Conservation (phyloP, 2,888 invertebrate genomes). For the Smittia sp. region DNA sequence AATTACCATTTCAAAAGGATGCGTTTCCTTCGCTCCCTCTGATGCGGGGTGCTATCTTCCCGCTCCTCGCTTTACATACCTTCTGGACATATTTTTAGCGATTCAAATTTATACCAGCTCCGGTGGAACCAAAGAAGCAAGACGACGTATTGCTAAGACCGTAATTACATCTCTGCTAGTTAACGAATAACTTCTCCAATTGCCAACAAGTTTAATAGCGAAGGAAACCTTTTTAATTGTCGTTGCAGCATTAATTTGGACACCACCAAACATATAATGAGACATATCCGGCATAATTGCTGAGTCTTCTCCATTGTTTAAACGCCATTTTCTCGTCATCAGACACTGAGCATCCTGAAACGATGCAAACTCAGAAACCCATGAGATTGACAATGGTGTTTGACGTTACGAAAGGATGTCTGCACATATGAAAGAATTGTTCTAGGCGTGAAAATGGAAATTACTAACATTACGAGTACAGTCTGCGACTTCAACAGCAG, state of each 20-base stretch:
- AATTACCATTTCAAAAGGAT: constrained; percentile 38
- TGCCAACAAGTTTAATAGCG: constrained; percentile 18
- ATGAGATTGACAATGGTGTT: constrained; percentile 7
- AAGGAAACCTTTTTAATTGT: constrained; percentile 39
- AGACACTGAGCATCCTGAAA: too few relatives aligned
- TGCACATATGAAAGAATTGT: background rate
- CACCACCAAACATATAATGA: constrained; percentile 35
- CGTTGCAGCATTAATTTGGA: constrained; percentile 40
- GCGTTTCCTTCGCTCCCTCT: constrained; percentile 20
- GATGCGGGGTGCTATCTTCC: too few relatives aligned
- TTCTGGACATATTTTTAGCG: too few relatives aligned
- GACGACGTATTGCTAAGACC: background rate
- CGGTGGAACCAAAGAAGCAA: too few relatives aligned
- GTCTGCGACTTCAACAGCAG: background rate
- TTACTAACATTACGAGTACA: background rate
- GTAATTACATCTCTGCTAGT: background rate
- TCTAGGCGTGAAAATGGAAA: constrained; percentile 40
- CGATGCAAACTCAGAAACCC: background rate
- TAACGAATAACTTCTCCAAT: constrained; percentile 32
- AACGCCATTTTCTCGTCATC: background rate
- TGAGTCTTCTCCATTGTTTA: background rate
- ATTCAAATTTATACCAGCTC: too few relatives aligned
- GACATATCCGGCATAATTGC: constrained; percentile 28
- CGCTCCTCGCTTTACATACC: too few relatives aligned
- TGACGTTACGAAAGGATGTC: background rate